Base-by-base conservation (phyloP, 2,113 vertebrate species). In the Naja naja region DNA sequence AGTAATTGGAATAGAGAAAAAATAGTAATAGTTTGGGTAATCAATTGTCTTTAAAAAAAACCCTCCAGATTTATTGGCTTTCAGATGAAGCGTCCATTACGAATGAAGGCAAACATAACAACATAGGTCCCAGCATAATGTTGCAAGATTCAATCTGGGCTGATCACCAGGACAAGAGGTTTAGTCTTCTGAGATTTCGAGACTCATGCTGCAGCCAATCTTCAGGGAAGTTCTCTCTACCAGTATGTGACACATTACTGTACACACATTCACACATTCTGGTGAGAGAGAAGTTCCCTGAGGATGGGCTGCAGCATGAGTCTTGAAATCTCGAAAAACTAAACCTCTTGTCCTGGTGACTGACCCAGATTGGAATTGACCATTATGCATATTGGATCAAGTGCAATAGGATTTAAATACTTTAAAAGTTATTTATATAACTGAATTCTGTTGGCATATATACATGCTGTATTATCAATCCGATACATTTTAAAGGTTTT, bases 401-500 rank as follows among this genome's bases (percentile, higher is more conserved):
- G n/a, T 93, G 52, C 9, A 47, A 10, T 0, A 74, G 25, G 0
- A 6, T 85, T n/a, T 93, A 86, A 94, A 4, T 7, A 69, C 23
- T 60, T 92, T 43, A 64, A 94, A 39, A 89, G 20, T 43, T 3
- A 12, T 91, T 81, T 88, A 91, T 64, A 55, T 69, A 91, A 93
- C 93, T 92, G 39, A 85, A 64, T 93, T 94, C 10, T 7, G 91
- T 30, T n/a, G 90, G 86, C 14, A 92, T 94, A 87, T 93, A 90
- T 54, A 58, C 88, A 91, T 1, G 34, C 92, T 95, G 89, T 87
- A 69, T 85, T 93, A 96, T 85, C 96, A 97, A 94, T 94, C 92
- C 94, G 92, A 54, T 96, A 95, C 81, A 94, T 54, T 94, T 94
- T 97, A 96, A 97, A 97, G 96, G 93, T 97, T 95, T 89, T 94